Percentiles rank a stretch among this genome's conserved stretches.
Evolutionary conservation across 1,140 invertebrate species (phyloP).

Genomic region (Leguminivora glycinivorella): DNA sequence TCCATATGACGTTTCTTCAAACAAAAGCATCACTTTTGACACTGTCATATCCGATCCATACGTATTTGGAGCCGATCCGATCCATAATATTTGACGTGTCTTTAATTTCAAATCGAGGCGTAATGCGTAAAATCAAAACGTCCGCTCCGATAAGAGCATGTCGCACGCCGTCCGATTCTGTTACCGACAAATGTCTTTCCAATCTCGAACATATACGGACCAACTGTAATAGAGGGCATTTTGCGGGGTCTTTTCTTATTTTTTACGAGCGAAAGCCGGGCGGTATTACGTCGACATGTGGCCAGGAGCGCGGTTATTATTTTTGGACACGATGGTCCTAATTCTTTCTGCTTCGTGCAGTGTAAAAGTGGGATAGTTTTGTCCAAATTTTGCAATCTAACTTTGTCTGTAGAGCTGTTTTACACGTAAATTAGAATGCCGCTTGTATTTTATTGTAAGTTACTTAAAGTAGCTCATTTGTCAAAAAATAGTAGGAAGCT

Average conservation of each 20-base stretch:
- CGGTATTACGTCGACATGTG: conserved; percentile 68
- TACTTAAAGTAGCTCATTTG: too few species aligned
- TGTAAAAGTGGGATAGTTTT: background rate
- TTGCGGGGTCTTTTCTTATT: conserved; percentile 65
- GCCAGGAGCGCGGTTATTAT: conserved; percentile 63
- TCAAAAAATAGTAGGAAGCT: too few species aligned
- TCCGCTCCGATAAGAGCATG: conserved; percentile 39
- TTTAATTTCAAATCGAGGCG: too few species aligned
- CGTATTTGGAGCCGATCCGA: too few species aligned
- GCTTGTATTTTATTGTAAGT: too few species aligned
- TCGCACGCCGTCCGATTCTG: conserved; percentile 43
- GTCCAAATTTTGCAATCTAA: background rate
- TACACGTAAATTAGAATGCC: too few species aligned
- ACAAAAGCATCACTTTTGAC: too few species aligned
- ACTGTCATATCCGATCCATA: too few species aligned
- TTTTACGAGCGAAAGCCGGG: conserved; percentile 61
- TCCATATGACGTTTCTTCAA: too few species aligned
- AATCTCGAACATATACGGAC: conserved; percentile 52
- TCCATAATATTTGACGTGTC: too few species aligned
- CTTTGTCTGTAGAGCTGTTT: background rate
- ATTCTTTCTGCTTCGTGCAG: conserved; percentile 43
- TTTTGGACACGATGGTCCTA: conserved; percentile 54
- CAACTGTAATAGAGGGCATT: conserved; percentile 66
- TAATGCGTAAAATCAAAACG: conserved; percentile 42
- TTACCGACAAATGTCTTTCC: conserved; percentile 60